Base-by-base conservation (phyloP, 2,888 invertebrate species). In the Drosophila fungiperda region DNA sequence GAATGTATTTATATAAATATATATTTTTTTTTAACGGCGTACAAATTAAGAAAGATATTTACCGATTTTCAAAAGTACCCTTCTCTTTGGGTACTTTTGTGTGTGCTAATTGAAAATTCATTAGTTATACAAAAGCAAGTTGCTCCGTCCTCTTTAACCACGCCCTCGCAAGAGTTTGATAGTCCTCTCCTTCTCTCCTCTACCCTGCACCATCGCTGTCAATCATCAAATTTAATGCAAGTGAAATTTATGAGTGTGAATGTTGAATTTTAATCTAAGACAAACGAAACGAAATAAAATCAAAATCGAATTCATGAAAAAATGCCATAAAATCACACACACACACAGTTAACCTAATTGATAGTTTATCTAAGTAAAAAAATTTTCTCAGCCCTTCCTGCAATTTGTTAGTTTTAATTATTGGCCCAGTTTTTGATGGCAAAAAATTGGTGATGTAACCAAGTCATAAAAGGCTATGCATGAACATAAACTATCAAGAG, bases 201-300 rank as follows among this genome's bases (percentile, higher is more conserved):
- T 8, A 45, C 12, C 11, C 29, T 1, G 2, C 26, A 1, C n/a
- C 59, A 52, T 40, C 45, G 26, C 29, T 32, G 17, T 6, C 6
- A 64, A 65, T 53, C 53, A 73, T 75, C 83, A 78, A 71, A 78
- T 85, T 74, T 76, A 75, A 80, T 89, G 85, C 89, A 84, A 61
- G 89, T 89, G 86, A 86, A 86, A 86, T 87, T 89, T 76, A 89
- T 87, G 87, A 82, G 76, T 82, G 84, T 89, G 87, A 86, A 89
- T 80, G 85, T 57, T 73, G 87, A 86, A 86, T 86, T 75, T 58
- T 83, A 53, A 55, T 88, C 76, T 76, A 82, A 73, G 76, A 33
- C 60, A 62, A 59, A 12, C 58, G 38, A 67, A 77, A 63, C 68
- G 68, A 71, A 63, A 62, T 50, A 58, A 74, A 74, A 61, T 52